Conservation (phyloP, 2,888 invertebrate species). For the Lucinisca nassula region DNA sequence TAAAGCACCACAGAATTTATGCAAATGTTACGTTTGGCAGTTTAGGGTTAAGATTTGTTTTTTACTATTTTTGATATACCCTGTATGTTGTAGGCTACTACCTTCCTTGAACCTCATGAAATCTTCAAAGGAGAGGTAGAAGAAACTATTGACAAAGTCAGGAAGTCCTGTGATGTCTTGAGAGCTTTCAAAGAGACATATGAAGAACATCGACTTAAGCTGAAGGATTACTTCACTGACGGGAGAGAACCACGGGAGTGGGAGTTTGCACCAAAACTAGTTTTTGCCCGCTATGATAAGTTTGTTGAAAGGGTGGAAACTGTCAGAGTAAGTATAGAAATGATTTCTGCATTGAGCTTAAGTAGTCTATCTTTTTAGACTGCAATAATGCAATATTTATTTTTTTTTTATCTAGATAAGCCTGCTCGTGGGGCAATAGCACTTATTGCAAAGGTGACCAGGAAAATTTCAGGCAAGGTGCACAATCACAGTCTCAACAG, state of each 20-base stretch:
- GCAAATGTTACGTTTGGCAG: too few relatives aligned
- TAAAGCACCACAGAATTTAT: too few relatives aligned
- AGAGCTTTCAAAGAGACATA: conserved; percentile 85
- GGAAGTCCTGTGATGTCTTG: conserved; percentile 83
- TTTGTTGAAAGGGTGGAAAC: conserved; percentile 86
- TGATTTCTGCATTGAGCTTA: too few relatives aligned
- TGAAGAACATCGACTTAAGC: conserved; percentile 86
- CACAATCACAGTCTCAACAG: too few relatives aligned
- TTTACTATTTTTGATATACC: too few relatives aligned
- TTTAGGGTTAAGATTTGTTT: too few relatives aligned
- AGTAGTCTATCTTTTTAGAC: too few relatives aligned
- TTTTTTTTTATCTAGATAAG: too few relatives aligned
- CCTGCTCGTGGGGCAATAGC: too few relatives aligned
- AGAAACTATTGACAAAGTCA: conserved; percentile 95
- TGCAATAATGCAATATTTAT: too few relatives aligned
- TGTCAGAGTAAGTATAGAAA: conserved; percentile 86
- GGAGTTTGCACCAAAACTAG: conserved; percentile 88
- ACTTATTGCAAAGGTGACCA: too few relatives aligned
- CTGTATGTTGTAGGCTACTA: conserved; percentile 92
- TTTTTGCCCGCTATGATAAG: conserved; percentile 87
- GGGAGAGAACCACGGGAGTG: conserved; percentile 84
- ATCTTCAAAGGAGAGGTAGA: conserved; percentile 98
- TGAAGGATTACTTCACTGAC: conserved; percentile 87
- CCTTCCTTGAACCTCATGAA: conserved; percentile 96
- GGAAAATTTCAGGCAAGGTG: too few relatives aligned